phyloP scores from a whole-genome alignment of 2,113 vertebrate genomes.

The Varanus komodoensis region DNA sequence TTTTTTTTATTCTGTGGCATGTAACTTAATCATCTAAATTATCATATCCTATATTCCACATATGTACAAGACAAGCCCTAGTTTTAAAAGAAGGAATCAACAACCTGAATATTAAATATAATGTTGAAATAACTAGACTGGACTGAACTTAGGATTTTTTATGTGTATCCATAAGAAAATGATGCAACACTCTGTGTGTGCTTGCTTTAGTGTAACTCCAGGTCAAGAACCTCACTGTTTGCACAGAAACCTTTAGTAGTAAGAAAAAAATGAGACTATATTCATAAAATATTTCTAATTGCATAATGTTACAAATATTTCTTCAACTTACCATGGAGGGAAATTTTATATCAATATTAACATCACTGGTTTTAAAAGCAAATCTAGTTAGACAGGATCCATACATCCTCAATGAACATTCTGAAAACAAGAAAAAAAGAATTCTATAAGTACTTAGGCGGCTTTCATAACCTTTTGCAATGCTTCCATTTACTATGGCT shows the following conservation, averaged over 20 bases:
- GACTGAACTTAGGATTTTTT: background rate
- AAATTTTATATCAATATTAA: slow-evolving; percentile 95
- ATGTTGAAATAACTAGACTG: background rate
- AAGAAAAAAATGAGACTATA: background rate
- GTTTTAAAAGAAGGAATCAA: background rate
- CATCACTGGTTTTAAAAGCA: slow-evolving; percentile 94
- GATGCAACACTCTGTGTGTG: background rate
- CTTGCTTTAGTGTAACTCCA: background rate
- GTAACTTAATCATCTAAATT: background rate
- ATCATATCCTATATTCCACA: background rate
- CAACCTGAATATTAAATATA: background rate
- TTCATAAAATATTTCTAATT: slow-evolving; percentile 26
- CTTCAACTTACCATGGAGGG: slow-evolving; percentile 86
- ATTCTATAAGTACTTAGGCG: background rate
- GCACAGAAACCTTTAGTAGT: background rate
- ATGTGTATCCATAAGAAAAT: background rate
- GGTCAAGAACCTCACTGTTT: background rate
- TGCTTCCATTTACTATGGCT: background rate
- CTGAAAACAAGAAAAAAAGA: slow-evolving; percentile 81
- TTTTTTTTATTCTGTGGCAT: background rate
- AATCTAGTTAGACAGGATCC: slow-evolving; percentile 95
- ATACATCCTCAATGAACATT: slow-evolving; percentile 92
- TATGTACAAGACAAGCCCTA: background rate
- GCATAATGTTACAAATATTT: slow-evolving; percentile 12
- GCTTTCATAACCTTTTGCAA: background rate